phyloP scores from a whole-genome alignment of 2,113 vertebrate genomes.

The Amblyopsis rosae region DNA sequence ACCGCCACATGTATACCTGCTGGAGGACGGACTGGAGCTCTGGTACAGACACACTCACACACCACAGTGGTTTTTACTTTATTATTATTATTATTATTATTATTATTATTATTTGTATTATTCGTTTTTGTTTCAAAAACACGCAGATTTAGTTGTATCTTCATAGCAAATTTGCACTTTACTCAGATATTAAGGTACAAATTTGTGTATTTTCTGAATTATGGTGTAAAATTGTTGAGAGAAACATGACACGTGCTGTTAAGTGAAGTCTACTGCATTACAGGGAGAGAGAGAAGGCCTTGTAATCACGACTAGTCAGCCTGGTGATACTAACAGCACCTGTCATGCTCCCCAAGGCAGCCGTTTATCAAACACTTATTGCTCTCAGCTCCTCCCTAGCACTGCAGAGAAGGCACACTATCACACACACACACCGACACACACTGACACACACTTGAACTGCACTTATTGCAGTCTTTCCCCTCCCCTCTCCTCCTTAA shows the following conservation, averaged over 20 bases:
- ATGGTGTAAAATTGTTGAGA: no score
- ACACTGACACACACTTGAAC: neutral
- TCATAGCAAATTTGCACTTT: no score
- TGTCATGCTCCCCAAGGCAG: conserved; percentile 9
- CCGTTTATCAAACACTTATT: conserved; percentile 19
- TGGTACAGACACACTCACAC: conserved; percentile 79
- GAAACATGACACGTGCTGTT: neutral
- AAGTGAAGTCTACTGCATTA: neutral
- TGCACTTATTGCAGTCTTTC: neutral
- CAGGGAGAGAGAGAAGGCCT: neutral
- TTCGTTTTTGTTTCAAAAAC: no score
- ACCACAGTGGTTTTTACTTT: neutral
- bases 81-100: no score
- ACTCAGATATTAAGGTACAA: no score
- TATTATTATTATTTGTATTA: no score
- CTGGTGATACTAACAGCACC: neutral
- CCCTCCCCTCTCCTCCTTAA: neutral
- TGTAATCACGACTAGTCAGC: neutral
- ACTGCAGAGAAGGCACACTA: neutral
- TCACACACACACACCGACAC: conserved; percentile 3
- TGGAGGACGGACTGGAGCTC: conserved; percentile 96
- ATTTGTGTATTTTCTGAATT: no score
- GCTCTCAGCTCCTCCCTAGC: conserved; percentile 18
- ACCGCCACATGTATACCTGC: conserved; percentile 96
- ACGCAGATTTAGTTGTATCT: no score